Conservation (phyloP, 2,888 invertebrate genomes). For the Platycheirus albimanus region DNA sequence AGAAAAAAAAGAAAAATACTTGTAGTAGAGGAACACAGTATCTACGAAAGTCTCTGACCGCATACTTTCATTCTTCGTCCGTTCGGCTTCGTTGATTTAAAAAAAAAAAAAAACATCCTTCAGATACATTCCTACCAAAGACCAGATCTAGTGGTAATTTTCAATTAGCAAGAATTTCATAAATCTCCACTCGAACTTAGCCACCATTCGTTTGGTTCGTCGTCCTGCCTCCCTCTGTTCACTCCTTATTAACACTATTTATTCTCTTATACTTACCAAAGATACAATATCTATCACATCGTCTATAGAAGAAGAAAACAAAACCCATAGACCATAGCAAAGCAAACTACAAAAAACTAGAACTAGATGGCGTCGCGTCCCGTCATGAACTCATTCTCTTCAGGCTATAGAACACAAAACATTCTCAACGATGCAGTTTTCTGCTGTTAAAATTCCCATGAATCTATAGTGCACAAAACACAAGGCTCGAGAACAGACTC, state of each 20-base stretch:
- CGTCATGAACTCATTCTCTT: conserved; percentile 46
- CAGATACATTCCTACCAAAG: background rate
- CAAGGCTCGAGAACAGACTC: background rate
- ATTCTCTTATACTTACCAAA: conserved; percentile 11
- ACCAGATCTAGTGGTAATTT: conserved; percentile 56
- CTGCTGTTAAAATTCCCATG: conserved; percentile 34
- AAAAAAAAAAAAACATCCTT: conserved; percentile 42
- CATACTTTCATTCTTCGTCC: conserved; percentile 56
- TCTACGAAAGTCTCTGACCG: conserved; percentile 39
- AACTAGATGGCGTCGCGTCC: conserved; percentile 47
- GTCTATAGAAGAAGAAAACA: background rate
- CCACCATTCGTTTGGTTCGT: conserved; percentile 1
- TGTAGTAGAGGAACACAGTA: conserved; percentile 12
- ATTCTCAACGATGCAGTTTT: conserved; percentile 4
- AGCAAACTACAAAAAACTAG: conserved; percentile 22
- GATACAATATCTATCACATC: conserved; percentile 25
- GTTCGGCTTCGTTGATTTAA: conserved; percentile 13
- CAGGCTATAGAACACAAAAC: conserved; percentile 39
- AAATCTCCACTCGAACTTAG: conserved; percentile 37
- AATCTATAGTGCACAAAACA: conserved; percentile 45
- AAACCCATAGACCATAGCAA: background rate
- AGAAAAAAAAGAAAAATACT: background rate
- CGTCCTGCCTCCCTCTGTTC: conserved; percentile 6
- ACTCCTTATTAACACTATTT: conserved; percentile 47
- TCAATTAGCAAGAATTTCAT: conserved; percentile 69